Base-by-base conservation (phyloP, 2,797 vertebrate genomes). In the Lophius americanus region DNA sequence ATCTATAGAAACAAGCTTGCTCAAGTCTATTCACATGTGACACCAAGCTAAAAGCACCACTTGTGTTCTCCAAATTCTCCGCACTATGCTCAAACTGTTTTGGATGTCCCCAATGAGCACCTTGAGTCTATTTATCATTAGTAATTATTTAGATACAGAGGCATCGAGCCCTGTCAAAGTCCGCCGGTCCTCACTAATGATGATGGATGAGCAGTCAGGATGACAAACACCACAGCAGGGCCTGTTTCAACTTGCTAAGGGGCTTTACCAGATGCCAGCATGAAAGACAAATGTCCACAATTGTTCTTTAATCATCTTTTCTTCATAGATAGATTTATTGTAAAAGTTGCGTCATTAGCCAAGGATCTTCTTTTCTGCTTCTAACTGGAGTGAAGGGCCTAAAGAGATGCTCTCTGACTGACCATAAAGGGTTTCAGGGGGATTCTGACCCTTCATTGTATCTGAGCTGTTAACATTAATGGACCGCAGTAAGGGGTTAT, bases 191-290 rank as follows among this genome's bases (percentile, higher is more conserved):
- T 83, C 60, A 7, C 82, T 92, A 93, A 93, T 91, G 91, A 90
- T 90, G 92, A 93, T 78, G 81, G 84, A 93, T 89, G 87, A 84
- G 87, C 80, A 72, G 87, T 83, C 87, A 62, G 85, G 75, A 76
- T 84, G 84, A 88, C 85, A 89, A 85, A 89, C 84, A 82, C 81
- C 78, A 80, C 82, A 80, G 88, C 87, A 65, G 82, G 85, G 85
- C 85, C 85, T 89, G 88, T 88, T 83, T 74, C 80, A 81, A 86
- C 91, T 90, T 48, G 88, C 83, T 76, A 66, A 67, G 79, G 79
- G 86, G 85, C 83, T 82, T 79, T 66, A n/a, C 83, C 89, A 90
- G 78, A 88, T 87, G 83, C 84, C 78, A 85, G 54, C 74, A 68
- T 61, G 71, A 68, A 75, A 82, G 88, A 88, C 82, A 78, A 82